Evolutionary conservation across 23 tunicate species (phyloP), one percentile per base, ranked within the genome.

Genomic region (Clavelina lepadiformis): DNA sequence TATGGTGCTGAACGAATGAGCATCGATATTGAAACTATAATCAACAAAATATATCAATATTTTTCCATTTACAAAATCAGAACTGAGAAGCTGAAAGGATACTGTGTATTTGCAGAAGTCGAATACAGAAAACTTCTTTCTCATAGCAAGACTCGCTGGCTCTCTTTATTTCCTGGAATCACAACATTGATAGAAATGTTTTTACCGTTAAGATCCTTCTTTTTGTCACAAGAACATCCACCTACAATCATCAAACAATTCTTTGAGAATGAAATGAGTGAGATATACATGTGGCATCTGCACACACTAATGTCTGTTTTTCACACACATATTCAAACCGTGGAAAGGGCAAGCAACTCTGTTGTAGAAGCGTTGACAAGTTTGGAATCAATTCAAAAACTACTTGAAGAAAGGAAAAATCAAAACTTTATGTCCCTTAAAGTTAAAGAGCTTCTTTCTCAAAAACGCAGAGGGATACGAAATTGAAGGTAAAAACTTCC

Each of bases 91-190:
- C 20, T 58, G 36, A 58, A 58, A 58, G 65, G 35, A 58, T 58
- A 5, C 65, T 25, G 65, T 58, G 65, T 29, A 5, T 58, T 58
- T 58, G 35, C 35, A 58, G 20, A 58, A 29, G 35, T 26, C 35
- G 65, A 58, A 58, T 58, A 58, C 65, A 58, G 6, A 28, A 58
- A 28, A 58, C 6, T 58, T 58, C 20, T 58, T 28, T 58, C 65
- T 28, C 35, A 58, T 58, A 58, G 65, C 69, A 37, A 35, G 51
- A 63, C 72, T 44, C 51, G 58, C 51, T 67, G 72, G 72, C 72
- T 67, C 51, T 67, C 72, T 38, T 58, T 58, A 28, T 28, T 58
- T 58, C 65, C 65, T 58, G 65, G 65, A 58, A 58, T 58, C 35
- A 25, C 65, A 58, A 58, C 19, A 58, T 58, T 58, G 35, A 25